Percentiles rank a stretch among this genome's conserved stretches.
phyloP scores from a whole-genome alignment of 1,140 invertebrate genomes.

The Calephelis nemesis region DNA sequence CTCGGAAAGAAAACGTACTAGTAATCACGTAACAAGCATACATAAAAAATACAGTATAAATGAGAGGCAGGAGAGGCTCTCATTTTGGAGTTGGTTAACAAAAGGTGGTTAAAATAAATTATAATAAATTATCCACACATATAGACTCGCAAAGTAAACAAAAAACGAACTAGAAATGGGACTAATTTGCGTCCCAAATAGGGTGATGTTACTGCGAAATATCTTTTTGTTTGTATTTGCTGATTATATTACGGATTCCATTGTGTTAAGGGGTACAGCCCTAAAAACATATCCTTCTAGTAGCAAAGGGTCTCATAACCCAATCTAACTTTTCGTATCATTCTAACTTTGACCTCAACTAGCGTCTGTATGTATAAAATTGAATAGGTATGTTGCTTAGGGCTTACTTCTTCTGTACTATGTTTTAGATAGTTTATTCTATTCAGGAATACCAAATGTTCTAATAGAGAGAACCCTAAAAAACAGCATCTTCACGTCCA shows the following conservation, averaged over 20 bases:
- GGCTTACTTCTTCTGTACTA: too few relatives aligned
- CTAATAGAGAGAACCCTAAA: too few relatives aligned
- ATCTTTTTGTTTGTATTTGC: conserved; percentile 33
- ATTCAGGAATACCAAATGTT: too few relatives aligned
- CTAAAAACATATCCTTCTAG: conserved; percentile 23
- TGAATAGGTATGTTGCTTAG: too few relatives aligned
- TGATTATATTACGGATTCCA: conserved; percentile 32
- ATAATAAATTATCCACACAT: background rate
- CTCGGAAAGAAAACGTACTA: too few relatives aligned
- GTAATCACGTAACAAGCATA: too few relatives aligned
- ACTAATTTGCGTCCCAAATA: background rate
- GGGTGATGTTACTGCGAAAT: conserved; percentile 38
- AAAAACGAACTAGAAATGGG: background rate
- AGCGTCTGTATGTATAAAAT: too few relatives aligned
- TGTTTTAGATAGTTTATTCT: too few relatives aligned
- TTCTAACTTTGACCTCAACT: too few relatives aligned
- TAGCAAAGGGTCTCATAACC: background rate
- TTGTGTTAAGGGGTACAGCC: conserved; percentile 35
- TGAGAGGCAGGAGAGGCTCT: too few relatives aligned
- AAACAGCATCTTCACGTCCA: too few relatives aligned
- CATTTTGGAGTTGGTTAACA: background rate
- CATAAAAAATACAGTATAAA: too few relatives aligned
- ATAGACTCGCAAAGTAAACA: background rate
- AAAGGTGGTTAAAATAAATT: background rate
- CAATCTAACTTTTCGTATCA: background rate